Evolutionary conservation across 1,140 invertebrate genomes (phyloP), one percentile per base, ranked within the genome.

Genomic region (Trichogramma pretiosum): DNA sequence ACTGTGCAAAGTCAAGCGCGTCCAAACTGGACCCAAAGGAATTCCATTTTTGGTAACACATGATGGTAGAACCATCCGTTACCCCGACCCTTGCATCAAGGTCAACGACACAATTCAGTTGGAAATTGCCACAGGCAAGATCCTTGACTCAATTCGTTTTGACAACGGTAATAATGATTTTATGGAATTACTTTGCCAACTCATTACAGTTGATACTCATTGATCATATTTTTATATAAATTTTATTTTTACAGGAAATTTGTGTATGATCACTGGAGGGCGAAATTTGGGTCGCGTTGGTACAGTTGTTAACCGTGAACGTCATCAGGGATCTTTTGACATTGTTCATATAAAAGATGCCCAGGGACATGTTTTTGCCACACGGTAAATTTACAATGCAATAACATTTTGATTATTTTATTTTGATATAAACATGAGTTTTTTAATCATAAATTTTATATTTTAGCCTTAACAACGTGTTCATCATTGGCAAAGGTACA

Each of bases 211-310:
- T 5, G 9, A 53, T 36, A 50, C 5, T 37, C 43, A 34, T 53
- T 19, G 16, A 45, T n/a, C 0, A 5, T 42, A 16, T 50, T 23
- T 36, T 39, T 39, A n/a, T n/a, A n/a, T n/a, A n/a, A 34, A 50
- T 47, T 53, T 55, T 32, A 41, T 67, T 67, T 7, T 59, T 67
- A 8, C 59, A 82, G 92, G 93, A 51, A 97, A 98, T 70, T 67
- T 98, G 49, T 96, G 92, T 74, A 98, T 98, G 93, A 93, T 99
- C 65, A 99, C 96, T 65, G 95, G 95, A 73, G 97, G 97, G 58
- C 85, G 93, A 72, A 99, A 99, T 81, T 97, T 99, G 82, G 97
- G 97, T 59, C 89, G 97, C 75, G 93, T 99, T 60, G 97, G 96
- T 67, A 89, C 89, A 21, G 89, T 99, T 53, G 91, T 95, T 49